A percentile compares a stretch with the other conserved stretches of the same genome.
Evolutionary conservation across 2,888 invertebrate species (phyloP).

Genomic region (Acanthosepion lycidas): DNA sequence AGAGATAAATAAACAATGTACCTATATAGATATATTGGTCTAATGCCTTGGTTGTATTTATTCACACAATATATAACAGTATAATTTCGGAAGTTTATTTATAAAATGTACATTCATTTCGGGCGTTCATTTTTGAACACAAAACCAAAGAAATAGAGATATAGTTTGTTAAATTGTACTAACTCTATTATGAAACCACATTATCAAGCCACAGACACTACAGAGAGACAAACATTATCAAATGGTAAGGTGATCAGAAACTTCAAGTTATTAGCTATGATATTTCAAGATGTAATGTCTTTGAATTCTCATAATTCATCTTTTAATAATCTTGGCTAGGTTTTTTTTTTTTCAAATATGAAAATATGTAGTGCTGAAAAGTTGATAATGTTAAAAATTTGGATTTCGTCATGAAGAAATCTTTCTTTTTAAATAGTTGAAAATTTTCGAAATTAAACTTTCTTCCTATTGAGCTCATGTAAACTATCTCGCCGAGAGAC

Average conservation of each 20-base stretch:
- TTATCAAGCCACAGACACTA: background rate
- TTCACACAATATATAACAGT: background rate
- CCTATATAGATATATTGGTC: background rate
- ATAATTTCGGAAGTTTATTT: background rate
- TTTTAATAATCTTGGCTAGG: background rate
- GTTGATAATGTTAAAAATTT: slow-evolving; percentile 33
- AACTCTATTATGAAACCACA: background rate
- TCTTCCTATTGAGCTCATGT: background rate
- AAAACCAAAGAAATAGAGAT: background rate
- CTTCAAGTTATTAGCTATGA: slow-evolving; percentile 6
- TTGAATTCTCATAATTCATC: background rate
- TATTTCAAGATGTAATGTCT: background rate
- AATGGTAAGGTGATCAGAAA: background rate
- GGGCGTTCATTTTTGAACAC: background rate
- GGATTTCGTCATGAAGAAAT: background rate
- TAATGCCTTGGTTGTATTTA: background rate
- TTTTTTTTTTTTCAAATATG: background rate
- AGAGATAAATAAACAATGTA: background rate
- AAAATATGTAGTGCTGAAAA: background rate
- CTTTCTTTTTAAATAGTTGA: background rate
- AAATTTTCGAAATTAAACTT: background rate
- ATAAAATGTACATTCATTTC: background rate
- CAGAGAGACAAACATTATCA: background rate
- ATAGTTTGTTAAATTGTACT: background rate
- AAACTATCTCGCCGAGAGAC: background rate